Evolutionary conservation across 2,797 vertebrate species (phyloP).

Genomic region (Fratercula arctica): DNA sequence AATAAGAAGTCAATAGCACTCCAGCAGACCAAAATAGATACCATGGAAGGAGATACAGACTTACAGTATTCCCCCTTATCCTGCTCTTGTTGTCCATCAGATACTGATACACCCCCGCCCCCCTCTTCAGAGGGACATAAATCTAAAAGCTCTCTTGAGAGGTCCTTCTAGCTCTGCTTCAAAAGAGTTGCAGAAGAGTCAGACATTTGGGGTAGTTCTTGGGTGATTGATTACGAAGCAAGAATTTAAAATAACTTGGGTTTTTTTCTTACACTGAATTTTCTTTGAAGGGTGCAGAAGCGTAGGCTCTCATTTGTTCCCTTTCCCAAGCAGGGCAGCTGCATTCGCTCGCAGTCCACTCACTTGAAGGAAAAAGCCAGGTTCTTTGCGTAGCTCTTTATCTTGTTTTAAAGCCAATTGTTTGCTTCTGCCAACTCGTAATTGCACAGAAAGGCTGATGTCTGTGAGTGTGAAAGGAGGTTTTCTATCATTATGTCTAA

Average conservation of each 20-base stretch:
- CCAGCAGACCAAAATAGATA: background rate
- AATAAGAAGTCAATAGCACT: background rate
- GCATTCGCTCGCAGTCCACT: background rate
- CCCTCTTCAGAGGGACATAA: background rate
- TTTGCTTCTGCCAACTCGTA: constrained; percentile 60
- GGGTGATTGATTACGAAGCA: background rate
- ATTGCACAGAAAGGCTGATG: constrained; percentile 21
- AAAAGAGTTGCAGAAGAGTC: background rate
- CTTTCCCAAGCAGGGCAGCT: background rate
- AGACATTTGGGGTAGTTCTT: background rate
- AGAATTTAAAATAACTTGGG: background rate
- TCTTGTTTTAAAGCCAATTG: constrained; percentile 45
- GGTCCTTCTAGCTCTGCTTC: background rate
- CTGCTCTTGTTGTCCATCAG: background rate
- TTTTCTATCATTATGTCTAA: constrained; percentile 64
- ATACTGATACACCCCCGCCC: background rate
- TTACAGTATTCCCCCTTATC: background rate
- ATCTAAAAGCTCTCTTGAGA: background rate
- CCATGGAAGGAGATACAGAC: background rate
- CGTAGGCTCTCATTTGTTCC: rapidly evolving
- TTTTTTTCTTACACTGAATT: background rate
- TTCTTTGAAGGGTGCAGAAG: background rate
- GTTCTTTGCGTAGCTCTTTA: background rate
- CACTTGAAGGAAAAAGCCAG: background rate
- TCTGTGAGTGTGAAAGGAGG: constrained; percentile 21